Evolutionary conservation across 2,113 vertebrate species (phyloP).

Genomic region (Caloenas nicobarica): DNA sequence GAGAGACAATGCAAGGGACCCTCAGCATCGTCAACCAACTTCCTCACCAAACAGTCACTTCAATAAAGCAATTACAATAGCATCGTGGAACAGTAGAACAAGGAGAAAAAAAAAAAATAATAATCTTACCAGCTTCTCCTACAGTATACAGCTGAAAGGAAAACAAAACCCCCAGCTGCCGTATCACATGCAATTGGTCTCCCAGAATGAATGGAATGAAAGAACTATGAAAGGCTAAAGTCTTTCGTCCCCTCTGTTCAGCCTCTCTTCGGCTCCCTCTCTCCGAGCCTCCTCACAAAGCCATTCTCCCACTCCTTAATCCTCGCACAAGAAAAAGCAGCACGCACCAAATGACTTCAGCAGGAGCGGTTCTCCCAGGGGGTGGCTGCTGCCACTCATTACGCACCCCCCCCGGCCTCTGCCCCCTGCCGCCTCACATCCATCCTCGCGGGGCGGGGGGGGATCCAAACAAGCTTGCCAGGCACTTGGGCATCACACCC

Average conservation of each 20-base stretch:
- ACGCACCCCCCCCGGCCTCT: background rate
- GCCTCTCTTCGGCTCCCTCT: constrained; percentile 69
- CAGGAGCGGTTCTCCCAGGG: constrained; percentile 63
- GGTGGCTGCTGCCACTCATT: constrained; percentile 12
- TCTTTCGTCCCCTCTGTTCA: constrained; percentile 63
- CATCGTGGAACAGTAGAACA: constrained; percentile 52
- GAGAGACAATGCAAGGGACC: constrained; percentile 66
- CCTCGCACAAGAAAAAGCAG: constrained; percentile 70
- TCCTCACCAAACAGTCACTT: constrained; percentile 21
- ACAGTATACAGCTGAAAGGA: constrained; percentile 60
- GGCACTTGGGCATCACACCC: background rate
- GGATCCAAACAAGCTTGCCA: background rate
- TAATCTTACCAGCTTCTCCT: constrained; percentile 79
- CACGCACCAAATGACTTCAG: constrained; percentile 71
- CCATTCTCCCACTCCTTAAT: constrained; percentile 75
- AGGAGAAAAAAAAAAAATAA: background rate
- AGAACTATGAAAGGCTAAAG: constrained; percentile 67
- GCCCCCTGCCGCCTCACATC: background rate
- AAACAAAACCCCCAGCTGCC: constrained; percentile 68
- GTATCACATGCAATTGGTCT: constrained; percentile 61
- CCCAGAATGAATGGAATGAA: constrained; percentile 65
- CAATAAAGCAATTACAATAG: constrained; percentile 60
- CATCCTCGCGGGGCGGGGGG: constrained; percentile 14
- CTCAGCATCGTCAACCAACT: constrained; percentile 62
- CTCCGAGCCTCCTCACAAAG: constrained; percentile 77